Evolutionary conservation across 2,888 invertebrate species (phyloP), one percentile per base, ranked within the genome.

Genomic region (Oscheius onirici): DNA sequence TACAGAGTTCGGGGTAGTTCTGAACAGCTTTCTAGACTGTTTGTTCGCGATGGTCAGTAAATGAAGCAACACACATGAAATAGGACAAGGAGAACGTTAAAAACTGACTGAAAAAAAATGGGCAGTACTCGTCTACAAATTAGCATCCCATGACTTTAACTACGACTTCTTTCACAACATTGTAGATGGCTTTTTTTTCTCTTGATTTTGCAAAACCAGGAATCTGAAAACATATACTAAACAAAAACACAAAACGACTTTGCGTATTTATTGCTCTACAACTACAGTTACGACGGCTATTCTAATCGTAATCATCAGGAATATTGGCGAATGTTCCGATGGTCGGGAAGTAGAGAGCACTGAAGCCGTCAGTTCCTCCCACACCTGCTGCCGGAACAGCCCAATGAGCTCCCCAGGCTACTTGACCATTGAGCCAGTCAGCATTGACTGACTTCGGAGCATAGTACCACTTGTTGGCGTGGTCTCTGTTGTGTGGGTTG

Each of bases 291-390:
- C 2, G 15, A 24, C 24, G 3, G 5, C 34, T 10, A 46, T n/a
- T 20, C 26, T 77, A 84, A 74, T 84, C 84, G 69, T 84, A 84
- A 71, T 84, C 84, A 69, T 84, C 84, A 11, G 84, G 83, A 71
- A 84, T 83, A 72, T 83, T 84, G 65, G 81, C 60, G 76, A 84
- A 84, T 8, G 73, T 80, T n/a, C 84, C 84, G 51, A 84, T 75
- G 6, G 83, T 74, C 2, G 84, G 84, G 73, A 84, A 84, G 68
- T 83, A 79, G 13, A 83, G 44, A 3, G 84, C 79, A 34, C 79
- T 79, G 71, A 78, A 82, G n/a, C 84, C 84, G 41, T 81, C 79
- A 8, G 84, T 83, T 40, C 84, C 84, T 58, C 84, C 84, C 2
- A 79, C 78, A 15, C 84, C 84, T 1, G 83, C 82, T 2, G 84